Base-by-base conservation (phyloP, 2,888 invertebrate species). In the Leptarthrus brevirostris region DNA sequence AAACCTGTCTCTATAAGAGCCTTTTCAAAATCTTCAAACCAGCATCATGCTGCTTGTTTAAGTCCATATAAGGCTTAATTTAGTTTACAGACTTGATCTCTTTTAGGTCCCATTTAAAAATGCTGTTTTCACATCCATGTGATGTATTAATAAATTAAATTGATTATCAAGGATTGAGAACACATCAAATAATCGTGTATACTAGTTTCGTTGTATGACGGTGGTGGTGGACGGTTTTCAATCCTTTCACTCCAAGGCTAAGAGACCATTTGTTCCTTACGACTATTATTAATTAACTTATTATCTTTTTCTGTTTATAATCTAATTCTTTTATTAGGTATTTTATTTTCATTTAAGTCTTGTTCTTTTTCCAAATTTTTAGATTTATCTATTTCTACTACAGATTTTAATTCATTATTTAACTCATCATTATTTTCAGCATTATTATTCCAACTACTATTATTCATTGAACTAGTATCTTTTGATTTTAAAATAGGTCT, bases 81-180 rank as follows among this genome's bases (percentile, higher is more conserved):
- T 47, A 78, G 52, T 69, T 74, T 77, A 47, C 61, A 77, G 6
- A 76, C 75, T 56, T 75, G 36, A 26, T 70, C 26, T 47, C 34
- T 58, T 44, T 64, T 40, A 61, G 14, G 22, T 20, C n/a, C 77
- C 76, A 30, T 77, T 77, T 34, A 78, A 10, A 56, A 76, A 77
- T 14, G 76, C 77, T 5, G 75, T 76, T 73, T 75, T 75, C 3
- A 77, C 74, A 56, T 78, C 77, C 74, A 76, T 74, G 53, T 78
- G 76, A 58, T 77, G 73, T 2, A 77, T 74, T 61, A 58, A 22
- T 54, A 77, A 76, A 53, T 77, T 70, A 58, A 70, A 75, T 22
- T 77, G 77, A 20, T 74, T 74, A 75, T 40, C 22, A 75, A 6
- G 72, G 77, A 73, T 64, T 76, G 58, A 1, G 76, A 54, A 52